phyloP scores from a whole-genome alignment of 1,140 invertebrate genomes.

The Drosophila grimshawi region DNA sequence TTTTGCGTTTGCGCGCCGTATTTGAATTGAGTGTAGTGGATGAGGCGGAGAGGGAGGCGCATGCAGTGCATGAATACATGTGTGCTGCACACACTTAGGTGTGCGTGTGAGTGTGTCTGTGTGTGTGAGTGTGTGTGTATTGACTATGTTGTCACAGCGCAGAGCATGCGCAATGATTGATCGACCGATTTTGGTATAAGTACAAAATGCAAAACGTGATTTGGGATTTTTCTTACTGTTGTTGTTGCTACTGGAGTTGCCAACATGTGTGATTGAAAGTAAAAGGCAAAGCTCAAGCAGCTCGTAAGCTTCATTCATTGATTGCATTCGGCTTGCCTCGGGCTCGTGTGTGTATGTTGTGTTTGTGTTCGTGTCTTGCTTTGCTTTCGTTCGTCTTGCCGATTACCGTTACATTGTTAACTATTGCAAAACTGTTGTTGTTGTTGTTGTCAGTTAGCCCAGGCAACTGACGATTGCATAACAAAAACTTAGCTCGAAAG shows the following conservation, averaged over 20 bases:
- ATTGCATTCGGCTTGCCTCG: constrained; percentile 51
- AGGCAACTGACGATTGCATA: constrained; percentile 49
- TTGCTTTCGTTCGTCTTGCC: constrained; percentile 45
- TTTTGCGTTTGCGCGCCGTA: constrained; percentile 43
- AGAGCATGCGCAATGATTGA: constrained; percentile 34
- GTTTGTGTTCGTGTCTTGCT: constrained; percentile 15
- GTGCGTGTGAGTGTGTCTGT: background rate
- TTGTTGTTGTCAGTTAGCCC: constrained; percentile 16
- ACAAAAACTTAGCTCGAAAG: constrained; percentile 31
- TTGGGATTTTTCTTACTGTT: constrained; percentile 40
- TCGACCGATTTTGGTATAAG: constrained; percentile 42
- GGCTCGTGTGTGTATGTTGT: background rate
- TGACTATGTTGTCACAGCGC: constrained; percentile 35
- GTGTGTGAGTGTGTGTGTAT: constrained; percentile 29
- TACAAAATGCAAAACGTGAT: constrained; percentile 60
- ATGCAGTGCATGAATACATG: background rate
- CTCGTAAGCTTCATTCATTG: constrained; percentile 75
- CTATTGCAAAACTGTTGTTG: constrained; percentile 73
- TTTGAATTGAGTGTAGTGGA: constrained; percentile 31
- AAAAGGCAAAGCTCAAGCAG: constrained; percentile 79
- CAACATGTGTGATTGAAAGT: constrained; percentile 77
- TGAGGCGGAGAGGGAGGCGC: background rate
- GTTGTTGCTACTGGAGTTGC: constrained; percentile 22
- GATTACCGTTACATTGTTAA: constrained; percentile 80
- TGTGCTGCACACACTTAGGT: constrained; percentile 2